phyloP scores from a whole-genome alignment of 2,888 invertebrate genomes.

The Rotaria sp. region DNA sequence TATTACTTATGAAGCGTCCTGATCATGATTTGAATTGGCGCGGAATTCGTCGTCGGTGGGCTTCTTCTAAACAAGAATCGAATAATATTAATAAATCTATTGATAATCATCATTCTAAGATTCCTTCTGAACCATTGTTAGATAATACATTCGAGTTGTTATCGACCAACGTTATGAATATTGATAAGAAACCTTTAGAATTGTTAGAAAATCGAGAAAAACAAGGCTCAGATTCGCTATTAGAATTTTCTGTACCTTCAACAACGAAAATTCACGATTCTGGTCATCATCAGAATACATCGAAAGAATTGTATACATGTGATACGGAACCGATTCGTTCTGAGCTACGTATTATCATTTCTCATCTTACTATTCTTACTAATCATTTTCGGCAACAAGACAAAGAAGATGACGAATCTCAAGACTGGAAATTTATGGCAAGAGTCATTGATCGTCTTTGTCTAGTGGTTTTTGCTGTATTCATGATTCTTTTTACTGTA shows the following conservation, averaged over 20 bases:
- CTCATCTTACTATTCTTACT: not conserved
- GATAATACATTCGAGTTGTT: not conserved
- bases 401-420: slow-evolving; percentile 24
- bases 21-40: not conserved
- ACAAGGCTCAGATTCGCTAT: not conserved
- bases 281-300: not conserved
- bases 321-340: not conserved
- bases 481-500: not conserved
- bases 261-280: not conserved
- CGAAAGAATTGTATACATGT: not conserved
- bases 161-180: not conserved
- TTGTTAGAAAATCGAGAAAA: not conserved
- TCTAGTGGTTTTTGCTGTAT: slow-evolving; percentile 30
- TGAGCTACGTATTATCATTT: not conserved
- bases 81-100: not conserved
- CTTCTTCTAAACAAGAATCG: not conserved
- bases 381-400: not conserved
- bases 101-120: not conserved
- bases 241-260: not conserved
- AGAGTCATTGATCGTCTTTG: slow-evolving; percentile 37
- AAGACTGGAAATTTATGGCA: slow-evolving; percentile 37
- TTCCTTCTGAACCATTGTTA: not conserved
- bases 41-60: not conserved
- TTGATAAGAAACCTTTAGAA: not conserved
- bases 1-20: slow-evolving; percentile 28